phyloP scores from a whole-genome alignment of 2,797 vertebrate genomes.

The Lepus townsendii region DNA sequence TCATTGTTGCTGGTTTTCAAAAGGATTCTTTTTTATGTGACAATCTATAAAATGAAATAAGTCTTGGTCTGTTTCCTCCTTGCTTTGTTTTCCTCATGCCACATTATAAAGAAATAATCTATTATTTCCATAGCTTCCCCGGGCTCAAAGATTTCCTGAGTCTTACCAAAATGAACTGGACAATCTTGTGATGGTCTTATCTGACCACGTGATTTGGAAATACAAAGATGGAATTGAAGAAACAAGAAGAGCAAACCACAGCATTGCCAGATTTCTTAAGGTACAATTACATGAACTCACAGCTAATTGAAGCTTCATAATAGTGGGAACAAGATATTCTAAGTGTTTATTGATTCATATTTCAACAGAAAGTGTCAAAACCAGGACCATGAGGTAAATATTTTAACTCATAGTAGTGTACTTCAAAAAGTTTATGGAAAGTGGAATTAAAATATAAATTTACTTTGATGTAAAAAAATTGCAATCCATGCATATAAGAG shows the following conservation, averaged over 20 bases:
- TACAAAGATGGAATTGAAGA: slow-evolving; percentile 94
- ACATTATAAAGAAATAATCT: slow-evolving; percentile 44
- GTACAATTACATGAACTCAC: slow-evolving; percentile 85
- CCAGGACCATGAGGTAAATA: not conserved
- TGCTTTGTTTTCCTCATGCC: not conserved
- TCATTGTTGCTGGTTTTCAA: slow-evolving; percentile 60
- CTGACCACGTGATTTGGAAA: slow-evolving; percentile 97
- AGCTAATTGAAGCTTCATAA: fast-evolving
- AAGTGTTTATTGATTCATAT: not conserved
- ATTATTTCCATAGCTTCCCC: slow-evolving; percentile 91
- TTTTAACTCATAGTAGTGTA: not conserved
- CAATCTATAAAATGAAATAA: slow-evolving; percentile 16
- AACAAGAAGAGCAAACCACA: slow-evolving; percentile 94
- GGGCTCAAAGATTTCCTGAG: slow-evolving; percentile 95
- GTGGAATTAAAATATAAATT: too few species aligned
- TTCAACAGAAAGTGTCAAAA: not conserved
- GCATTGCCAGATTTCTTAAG: slow-evolving; percentile 96
- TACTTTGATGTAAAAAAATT: too few species aligned
- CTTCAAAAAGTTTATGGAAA: too few species aligned
- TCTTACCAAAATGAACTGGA: slow-evolving; percentile 95
- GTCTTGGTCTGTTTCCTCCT: not conserved
- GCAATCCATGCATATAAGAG: too few species aligned
- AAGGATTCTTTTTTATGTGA: slow-evolving; percentile 43
- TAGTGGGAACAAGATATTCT: not conserved
- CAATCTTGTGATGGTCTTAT: slow-evolving; percentile 93